These are phyloP conservation scores for Onychorhynchus coronatus DNA, from an alignment of 2,113 vertebrate species.

Conservation along the genomic window DNA sequence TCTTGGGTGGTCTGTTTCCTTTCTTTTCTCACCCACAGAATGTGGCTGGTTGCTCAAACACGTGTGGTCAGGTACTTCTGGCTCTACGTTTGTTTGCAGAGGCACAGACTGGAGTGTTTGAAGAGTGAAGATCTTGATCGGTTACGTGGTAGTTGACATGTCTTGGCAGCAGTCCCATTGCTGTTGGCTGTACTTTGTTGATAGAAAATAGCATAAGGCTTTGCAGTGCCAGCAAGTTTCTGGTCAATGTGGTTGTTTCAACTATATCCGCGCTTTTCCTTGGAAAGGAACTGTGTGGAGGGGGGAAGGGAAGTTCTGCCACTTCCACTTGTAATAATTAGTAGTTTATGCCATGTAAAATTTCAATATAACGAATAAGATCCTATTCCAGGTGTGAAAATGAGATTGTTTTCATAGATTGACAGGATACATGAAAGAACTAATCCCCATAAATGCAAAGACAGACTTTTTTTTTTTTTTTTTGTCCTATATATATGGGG, in stretches of 20 bases:
- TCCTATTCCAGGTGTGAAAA: not conserved
- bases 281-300: not conserved
- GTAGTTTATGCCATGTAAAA: not conserved
- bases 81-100: not conserved
- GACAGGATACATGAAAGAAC: not conserved
- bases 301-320: not conserved
- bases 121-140: not conserved
- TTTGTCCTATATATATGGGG: not conserved
- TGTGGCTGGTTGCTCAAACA: not conserved
- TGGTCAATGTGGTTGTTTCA: not conserved
- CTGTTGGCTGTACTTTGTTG: not conserved
- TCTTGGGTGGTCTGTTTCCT: not conserved
- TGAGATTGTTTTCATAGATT: not conserved
- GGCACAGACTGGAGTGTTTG: not conserved
- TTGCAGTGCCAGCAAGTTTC: not conserved
- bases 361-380: not conserved
- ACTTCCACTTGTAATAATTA: not conserved
- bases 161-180: not conserved
- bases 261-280: not conserved
- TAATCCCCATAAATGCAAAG: not conserved
- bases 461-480: not conserved
- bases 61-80: accelerated
- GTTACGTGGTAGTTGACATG: not conserved
- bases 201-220: not conserved
- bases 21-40: not conserved